Percentiles rank a stretch among this genome's conserved stretches.
These are phyloP conservation scores for Zaprionus africanus DNA, from an alignment of 1,140 invertebrate genomes.

Conservation along the genomic window DNA sequence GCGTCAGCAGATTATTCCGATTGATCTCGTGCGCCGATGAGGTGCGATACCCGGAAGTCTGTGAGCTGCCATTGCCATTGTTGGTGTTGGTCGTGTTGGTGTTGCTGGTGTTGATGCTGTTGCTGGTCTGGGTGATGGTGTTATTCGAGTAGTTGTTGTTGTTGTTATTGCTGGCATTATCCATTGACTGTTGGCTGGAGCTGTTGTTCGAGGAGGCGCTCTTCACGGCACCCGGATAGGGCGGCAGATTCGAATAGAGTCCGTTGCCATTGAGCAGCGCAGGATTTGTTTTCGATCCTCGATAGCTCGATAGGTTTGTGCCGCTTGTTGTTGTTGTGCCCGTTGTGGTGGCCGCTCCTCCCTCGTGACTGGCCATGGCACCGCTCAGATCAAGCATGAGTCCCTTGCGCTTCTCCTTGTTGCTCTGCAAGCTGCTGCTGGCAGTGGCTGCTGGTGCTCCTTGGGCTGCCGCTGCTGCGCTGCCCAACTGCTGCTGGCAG, in stretches of 20 bases:
- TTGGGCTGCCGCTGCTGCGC: background rate
- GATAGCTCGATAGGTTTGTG: constrained; percentile 44
- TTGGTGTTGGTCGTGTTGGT: constrained; percentile 54
- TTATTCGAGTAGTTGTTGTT: constrained; percentile 55
- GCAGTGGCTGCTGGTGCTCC: background rate
- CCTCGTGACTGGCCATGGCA: constrained; percentile 30
- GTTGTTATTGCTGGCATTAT: constrained; percentile 75
- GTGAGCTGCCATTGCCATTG: constrained; percentile 73
- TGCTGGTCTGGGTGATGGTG: constrained; percentile 77
- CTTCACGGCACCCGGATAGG: constrained; percentile 71
- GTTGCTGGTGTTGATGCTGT: constrained; percentile 53
- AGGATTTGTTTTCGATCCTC: constrained; percentile 57
- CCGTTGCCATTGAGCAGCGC: constrained; percentile 70
- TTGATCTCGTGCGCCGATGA: constrained; percentile 85
- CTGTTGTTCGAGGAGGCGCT: constrained; percentile 76
- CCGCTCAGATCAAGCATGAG: constrained; percentile 88
- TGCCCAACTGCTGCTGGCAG: constrained; percentile 54
- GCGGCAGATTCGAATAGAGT: constrained; percentile 75
- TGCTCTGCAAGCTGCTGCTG: constrained; percentile 44
- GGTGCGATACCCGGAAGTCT: constrained; percentile 80
- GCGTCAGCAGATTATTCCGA: constrained; percentile 79
- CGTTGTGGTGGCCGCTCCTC: constrained; percentile 47
- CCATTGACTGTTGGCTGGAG: constrained; percentile 68
- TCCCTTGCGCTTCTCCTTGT: constrained; percentile 85
- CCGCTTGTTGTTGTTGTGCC: constrained; percentile 30